A percentile compares a stretch with the other conserved stretches of the same genome.
Conservation (phyloP, 2,113 vertebrate species). For the Bolborhynchus lineola region DNA sequence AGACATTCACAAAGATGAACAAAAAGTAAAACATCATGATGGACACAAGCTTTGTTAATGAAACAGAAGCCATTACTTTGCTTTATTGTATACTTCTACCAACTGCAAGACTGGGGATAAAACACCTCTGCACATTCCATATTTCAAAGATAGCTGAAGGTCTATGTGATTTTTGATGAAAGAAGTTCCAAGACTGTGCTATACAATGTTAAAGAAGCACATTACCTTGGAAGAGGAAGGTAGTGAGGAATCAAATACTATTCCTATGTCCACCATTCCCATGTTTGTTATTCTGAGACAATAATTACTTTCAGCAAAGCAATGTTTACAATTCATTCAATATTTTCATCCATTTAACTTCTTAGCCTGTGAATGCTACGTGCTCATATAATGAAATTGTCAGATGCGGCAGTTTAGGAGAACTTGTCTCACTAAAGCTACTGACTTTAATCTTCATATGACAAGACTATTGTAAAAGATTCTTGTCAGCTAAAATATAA, state of each 20-base stretch:
- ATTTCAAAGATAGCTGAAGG: not conserved
- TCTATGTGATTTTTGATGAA: not conserved
- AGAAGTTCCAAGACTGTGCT: not conserved
- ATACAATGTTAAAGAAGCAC: not conserved
- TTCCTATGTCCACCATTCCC: not conserved
- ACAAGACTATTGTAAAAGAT: not conserved
- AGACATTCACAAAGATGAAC: not conserved
- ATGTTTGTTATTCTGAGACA: not conserved
- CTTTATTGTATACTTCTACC: not conserved
- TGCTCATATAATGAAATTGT: not conserved
- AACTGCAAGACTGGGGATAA: not conserved
- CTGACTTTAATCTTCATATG: not conserved
- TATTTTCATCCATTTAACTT: not conserved
- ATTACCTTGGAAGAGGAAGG: not conserved
- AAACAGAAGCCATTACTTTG: not conserved
- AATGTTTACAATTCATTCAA: not conserved
- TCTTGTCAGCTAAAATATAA: not conserved
- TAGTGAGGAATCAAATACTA: not conserved
- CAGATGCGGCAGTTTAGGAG: not conserved
- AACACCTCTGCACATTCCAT: not conserved
- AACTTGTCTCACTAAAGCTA: not conserved
- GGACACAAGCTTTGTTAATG: not conserved
- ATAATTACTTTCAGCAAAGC: not conserved
- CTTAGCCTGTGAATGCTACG: not conserved
- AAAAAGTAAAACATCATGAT: not conserved